Percentiles rank a stretch among this genome's conserved stretches.
phyloP scores from a whole-genome alignment of 2,888 invertebrate species.

The Nycteola revayana region DNA sequence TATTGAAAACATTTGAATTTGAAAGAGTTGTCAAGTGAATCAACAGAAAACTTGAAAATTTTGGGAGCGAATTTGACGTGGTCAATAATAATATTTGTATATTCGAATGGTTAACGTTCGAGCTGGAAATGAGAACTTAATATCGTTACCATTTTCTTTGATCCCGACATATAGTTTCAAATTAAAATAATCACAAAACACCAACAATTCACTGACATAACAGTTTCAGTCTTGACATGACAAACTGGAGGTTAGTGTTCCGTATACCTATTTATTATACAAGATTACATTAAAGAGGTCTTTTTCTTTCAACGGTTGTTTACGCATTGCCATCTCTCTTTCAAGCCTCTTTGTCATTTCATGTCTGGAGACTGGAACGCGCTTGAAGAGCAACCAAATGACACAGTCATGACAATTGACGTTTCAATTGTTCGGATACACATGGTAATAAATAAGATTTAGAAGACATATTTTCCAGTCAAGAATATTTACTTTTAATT shows the following conservation, averaged over 20 bases:
- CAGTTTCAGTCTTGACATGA: constrained; percentile 17
- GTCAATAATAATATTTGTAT: background rate
- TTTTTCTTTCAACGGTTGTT: too few relatives aligned
- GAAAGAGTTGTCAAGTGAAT: constrained; percentile 31
- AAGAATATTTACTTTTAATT: too few relatives aligned
- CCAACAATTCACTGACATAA: constrained; percentile 54
- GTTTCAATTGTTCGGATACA: constrained; percentile 3
- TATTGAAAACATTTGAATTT: constrained; percentile 37
- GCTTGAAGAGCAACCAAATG: constrained; percentile 11
- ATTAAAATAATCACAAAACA: constrained; percentile 42
- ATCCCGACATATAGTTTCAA: constrained; percentile 63
- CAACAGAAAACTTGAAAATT: constrained; percentile 25
- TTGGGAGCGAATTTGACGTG: background rate
- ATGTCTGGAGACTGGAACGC: constrained; percentile 1
- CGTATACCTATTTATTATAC: background rate
- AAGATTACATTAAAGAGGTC: background rate
- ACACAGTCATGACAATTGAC: constrained; percentile 35
- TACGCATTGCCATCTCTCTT: background rate
- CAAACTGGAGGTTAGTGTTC: constrained; percentile 2
- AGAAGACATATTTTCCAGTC: too few relatives aligned
- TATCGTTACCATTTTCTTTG: constrained; percentile 68
- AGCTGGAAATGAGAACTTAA: background rate
- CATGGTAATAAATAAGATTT: too few relatives aligned
- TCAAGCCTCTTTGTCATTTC: background rate
- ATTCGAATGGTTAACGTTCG: too few relatives aligned